A percentile compares a stretch with the other conserved stretches of the same genome.
Conservation (phyloP, 1,140 invertebrate species). For the Thaumatotibia leucotreta region DNA sequence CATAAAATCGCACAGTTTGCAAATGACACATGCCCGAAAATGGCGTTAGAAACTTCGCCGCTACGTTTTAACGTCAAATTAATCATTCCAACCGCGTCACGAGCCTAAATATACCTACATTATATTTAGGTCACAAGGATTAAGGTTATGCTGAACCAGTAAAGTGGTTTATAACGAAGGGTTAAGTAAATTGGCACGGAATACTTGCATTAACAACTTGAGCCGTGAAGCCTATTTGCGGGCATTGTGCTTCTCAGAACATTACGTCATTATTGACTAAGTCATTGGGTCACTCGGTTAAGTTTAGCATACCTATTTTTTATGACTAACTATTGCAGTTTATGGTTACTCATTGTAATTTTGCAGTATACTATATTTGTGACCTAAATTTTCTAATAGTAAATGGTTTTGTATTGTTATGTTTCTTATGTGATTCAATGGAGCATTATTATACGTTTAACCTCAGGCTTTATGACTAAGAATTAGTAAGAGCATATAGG, state of each 20-base stretch:
- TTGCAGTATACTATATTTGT: no score
- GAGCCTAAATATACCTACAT: not conserved
- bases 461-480: no score
- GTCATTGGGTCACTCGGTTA: not conserved
- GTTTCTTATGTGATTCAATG: no score
- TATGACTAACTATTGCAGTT: not conserved
- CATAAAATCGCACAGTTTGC: not conserved
- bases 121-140: constrained; percentile 47
- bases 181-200: constrained; percentile 54
- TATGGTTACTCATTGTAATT: no score
- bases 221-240: constrained; percentile 31
- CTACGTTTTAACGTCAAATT: not conserved
- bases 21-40: not conserved
- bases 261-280: not conserved
- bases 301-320: not conserved
- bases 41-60: not conserved
- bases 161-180: constrained; percentile 25
- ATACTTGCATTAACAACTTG: constrained; percentile 65
- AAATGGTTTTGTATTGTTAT: no score
- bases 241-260: not conserved
- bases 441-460: no score
- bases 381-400: no score
- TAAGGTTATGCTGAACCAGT: constrained; percentile 48
- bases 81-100: not conserved
- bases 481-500: no score